phyloP scores from a whole-genome alignment of 2,113 vertebrate species.

The Rhagologus leucostigma region DNA sequence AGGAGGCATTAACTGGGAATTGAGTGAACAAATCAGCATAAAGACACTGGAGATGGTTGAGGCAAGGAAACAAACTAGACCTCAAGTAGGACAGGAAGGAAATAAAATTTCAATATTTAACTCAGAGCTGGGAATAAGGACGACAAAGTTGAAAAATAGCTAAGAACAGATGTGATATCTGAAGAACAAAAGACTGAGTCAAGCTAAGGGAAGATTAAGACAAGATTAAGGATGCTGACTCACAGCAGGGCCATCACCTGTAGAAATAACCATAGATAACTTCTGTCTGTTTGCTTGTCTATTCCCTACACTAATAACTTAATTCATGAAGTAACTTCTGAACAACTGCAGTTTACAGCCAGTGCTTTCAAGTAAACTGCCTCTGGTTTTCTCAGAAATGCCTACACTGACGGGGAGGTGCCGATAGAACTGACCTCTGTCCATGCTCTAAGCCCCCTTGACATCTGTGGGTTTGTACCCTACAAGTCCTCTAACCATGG shows the following conservation, averaged over 20 bases:
- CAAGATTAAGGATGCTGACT: neutral
- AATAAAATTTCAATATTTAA: neutral
- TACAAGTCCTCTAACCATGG: neutral
- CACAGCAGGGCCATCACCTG: neutral
- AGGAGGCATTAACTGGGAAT: neutral
- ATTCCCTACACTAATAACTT: neutral
- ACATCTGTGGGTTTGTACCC: neutral
- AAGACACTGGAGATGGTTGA: neutral
- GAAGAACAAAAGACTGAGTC: neutral
- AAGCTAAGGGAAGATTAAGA: neutral
- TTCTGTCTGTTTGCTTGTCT: neutral
- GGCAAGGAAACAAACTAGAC: slow-evolving; percentile 18
- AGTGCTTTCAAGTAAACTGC: neutral
- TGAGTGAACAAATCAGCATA: neutral
- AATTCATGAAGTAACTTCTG: neutral
- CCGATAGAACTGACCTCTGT: neutral
- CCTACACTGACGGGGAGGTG: neutral
- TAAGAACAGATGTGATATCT: neutral
- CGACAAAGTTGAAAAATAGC: neutral
- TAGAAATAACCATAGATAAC: neutral
- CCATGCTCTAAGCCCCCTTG: neutral
- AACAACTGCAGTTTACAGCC: neutral
- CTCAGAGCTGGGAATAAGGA: neutral
- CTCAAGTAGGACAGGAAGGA: neutral
- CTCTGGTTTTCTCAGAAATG: neutral